Base-by-base conservation (phyloP, 2,888 invertebrate species). In the Cordilura impudica region DNA sequence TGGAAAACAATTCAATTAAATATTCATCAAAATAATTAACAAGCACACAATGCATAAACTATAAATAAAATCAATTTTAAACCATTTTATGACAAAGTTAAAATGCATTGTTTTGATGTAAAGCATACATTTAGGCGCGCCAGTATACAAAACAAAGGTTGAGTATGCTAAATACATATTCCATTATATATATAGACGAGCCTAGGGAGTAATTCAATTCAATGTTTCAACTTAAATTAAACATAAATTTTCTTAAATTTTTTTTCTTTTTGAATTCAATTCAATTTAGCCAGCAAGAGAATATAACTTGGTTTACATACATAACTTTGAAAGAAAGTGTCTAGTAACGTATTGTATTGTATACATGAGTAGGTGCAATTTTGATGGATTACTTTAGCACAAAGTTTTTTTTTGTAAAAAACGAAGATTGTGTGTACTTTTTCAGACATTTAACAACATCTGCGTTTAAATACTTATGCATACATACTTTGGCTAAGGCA, bases 21-120 rank as follows among this genome's bases (percentile, higher is more conserved):
- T 87, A 87, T 86, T 86, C 87, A 86, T 87, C 87, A 86, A 86
- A 63, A 87, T 87, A 87, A 86, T 86, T 87, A 86, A 86, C 86
- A 86, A 87, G 60, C 19, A 54, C 21, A 29, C 61, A 53, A 35
- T 43, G 12, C 23, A 18, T 39, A 39, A 39, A 39, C 35, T 31
- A 45, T 39, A 23, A 31, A 31, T 45, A 31, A 58, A 12, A 31
- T 45, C 43, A 58, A 12, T 39, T 35, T 35, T 35, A 18, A n/a
- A 16, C 23, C 47, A 49, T 23, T 35, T 66, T 49, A 14, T 53
- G 43, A 43, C 39, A 60, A 65, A 78, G 69, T 78, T 73, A 53
- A 73, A 65, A 65, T 73, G 35, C 69, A 78, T 73, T 78, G 78
- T 78, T 73, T 69, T 47, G 23, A 71, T 35, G 61, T 49, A 63